A percentile compares a stretch with the other conserved stretches of the same genome.
phyloP scores from a whole-genome alignment of 2,888 invertebrate species.

The Pyrrhosoma nymphula region DNA sequence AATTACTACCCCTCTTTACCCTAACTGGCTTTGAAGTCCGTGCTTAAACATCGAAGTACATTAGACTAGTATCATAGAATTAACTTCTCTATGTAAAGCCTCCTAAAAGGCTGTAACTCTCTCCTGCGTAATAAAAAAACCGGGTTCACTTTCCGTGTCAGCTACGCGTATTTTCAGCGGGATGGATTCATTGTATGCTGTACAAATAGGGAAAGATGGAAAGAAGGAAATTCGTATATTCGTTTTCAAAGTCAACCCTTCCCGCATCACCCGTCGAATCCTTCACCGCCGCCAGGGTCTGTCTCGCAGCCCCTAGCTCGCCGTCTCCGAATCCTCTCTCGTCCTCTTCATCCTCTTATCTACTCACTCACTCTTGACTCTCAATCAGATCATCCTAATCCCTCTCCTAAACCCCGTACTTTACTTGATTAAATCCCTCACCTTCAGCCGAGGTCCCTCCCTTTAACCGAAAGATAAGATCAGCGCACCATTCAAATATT shows the following conservation, averaged over 20 bases:
- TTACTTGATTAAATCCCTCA: not conserved
- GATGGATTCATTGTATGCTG: not conserved
- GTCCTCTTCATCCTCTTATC: not conserved
- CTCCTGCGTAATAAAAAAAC: too few relatives aligned
- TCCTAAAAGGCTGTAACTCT: too few relatives aligned
- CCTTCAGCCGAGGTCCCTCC: not conserved
- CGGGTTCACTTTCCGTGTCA: not conserved
- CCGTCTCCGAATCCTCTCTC: not conserved
- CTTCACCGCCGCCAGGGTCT: not conserved
- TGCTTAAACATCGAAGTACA: too few relatives aligned
- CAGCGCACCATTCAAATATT: not conserved
- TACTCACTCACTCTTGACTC: not conserved
- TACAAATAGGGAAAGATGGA: not conserved
- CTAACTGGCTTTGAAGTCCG: too few relatives aligned
- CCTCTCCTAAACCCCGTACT: not conserved
- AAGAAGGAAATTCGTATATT: not conserved
- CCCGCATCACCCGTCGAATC: not conserved
- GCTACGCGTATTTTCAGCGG: not conserved
- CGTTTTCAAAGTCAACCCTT: not conserved
- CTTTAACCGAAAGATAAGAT: not conserved
- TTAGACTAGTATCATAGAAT: too few relatives aligned
- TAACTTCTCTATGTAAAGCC: too few relatives aligned
- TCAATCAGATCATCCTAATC: not conserved
- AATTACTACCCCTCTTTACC: too few relatives aligned
- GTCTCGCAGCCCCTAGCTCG: not conserved